phyloP scores from a whole-genome alignment of 2,113 vertebrate genomes.

The Mellivora capensis region DNA sequence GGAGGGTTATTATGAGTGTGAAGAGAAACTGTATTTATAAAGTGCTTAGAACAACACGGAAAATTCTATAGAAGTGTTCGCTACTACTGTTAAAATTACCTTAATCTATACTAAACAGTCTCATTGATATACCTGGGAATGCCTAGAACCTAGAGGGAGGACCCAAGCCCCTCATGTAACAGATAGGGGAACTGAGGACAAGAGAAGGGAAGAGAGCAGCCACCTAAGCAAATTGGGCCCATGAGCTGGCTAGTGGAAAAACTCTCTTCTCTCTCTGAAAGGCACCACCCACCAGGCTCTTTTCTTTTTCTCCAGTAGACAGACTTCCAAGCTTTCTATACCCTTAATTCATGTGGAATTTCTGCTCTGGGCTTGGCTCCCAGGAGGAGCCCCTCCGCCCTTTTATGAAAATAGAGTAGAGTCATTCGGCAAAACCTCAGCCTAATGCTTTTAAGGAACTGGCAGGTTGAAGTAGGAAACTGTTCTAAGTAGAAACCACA shows the following conservation, averaged over 20 bases:
- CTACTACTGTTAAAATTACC: neutral
- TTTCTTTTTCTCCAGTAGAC: neutral
- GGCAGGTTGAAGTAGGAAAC: constrained; percentile 68
- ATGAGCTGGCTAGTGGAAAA: neutral
- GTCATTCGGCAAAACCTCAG: constrained; percentile 63
- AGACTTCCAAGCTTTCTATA: neutral
- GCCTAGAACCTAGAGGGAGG: neutral
- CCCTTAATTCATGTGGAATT: constrained; percentile 60
- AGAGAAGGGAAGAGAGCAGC: neutral
- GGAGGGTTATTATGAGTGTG: no score
- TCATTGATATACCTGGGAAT: neutral
- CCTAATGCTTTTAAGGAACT: constrained; percentile 73
- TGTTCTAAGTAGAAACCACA: constrained; percentile 61
- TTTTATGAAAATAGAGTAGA: constrained; percentile 65
- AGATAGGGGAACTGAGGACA: neutral
- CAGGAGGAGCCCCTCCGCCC: constrained; percentile 59
- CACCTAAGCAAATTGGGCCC: neutral
- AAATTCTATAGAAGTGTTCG: neutral
- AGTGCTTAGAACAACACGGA: neutral
- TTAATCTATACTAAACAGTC: neutral
- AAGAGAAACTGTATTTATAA: neutral
- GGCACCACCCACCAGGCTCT: neutral
- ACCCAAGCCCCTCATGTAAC: neutral
- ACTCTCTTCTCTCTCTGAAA: neutral
- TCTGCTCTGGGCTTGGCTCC: constrained; percentile 45